Percentiles rank a stretch among this genome's conserved stretches.
Conservation (phyloP, 1,140 invertebrate species). For the Camponotus floridanus region DNA sequence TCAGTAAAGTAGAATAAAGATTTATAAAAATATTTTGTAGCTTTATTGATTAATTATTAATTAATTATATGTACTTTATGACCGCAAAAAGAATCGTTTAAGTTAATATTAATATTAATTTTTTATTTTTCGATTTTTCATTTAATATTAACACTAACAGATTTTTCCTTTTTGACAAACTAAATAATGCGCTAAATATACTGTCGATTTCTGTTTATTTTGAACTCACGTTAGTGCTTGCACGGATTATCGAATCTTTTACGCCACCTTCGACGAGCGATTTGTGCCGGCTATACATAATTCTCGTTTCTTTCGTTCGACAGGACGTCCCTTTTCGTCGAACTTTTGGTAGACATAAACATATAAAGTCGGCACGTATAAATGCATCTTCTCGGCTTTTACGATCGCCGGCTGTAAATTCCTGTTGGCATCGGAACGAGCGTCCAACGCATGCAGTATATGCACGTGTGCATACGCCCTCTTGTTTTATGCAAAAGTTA, state of each 20-base stretch:
- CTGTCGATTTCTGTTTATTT: background rate
- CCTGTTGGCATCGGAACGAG: conserved; percentile 70
- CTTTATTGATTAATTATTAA: background rate
- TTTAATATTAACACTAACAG: background rate
- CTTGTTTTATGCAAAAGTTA: conserved; percentile 68
- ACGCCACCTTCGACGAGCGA: conserved; percentile 1
- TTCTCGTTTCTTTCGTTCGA: conserved; percentile 71
- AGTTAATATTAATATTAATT: background rate
- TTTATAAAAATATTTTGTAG: background rate
- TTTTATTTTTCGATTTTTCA: no score
- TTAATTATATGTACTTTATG: background rate
- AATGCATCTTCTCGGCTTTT: conserved; percentile 74
- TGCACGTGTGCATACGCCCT: conserved; percentile 15
- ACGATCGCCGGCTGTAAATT: conserved; percentile 75
- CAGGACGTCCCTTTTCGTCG: conserved; percentile 70
- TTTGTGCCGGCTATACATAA: conserved; percentile 56
- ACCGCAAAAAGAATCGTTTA: background rate
- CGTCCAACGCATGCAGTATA: conserved; percentile 54
- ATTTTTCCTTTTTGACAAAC: background rate
- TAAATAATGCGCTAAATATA: conserved; percentile 18
- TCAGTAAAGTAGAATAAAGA: background rate
- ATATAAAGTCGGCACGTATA: conserved; percentile 75
- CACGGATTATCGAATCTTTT: conserved; percentile 33
- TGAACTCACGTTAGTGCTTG: background rate
- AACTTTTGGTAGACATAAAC: conserved; percentile 71